Base-by-base conservation (phyloP, 2,888 invertebrate genomes). In the Diarsia dahlii region DNA sequence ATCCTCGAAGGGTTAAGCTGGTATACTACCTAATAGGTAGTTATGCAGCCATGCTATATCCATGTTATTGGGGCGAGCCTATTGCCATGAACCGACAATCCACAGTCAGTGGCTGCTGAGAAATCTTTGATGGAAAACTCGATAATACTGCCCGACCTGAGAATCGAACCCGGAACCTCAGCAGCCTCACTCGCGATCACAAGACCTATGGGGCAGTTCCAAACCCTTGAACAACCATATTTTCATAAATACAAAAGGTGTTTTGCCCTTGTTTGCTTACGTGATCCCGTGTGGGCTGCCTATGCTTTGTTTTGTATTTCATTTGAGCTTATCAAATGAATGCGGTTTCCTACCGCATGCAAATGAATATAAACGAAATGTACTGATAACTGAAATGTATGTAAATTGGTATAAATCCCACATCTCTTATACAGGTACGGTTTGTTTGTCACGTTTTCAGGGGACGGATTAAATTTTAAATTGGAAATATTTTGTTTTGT, bases 391-490 rank as follows among this genome's bases (percentile, higher is more conserved):
- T 69, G 23, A 77, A 74, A 70, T 73, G 71, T 82, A 82, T 85
- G 80, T 76, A 85, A 78, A 85, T 85, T 65, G 64, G 39, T 78
- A 81, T 72, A 77, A 72, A 86, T 75, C 76, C 71, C 34, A 56
- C 52, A 70, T 78, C 65, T 70, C 65, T 39, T 72, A 60, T 64
- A 76, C 76, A 71, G 62, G 48, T 74, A 54, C 69, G 50, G 82
- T 80, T 81, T 83, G 74, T 85, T 82, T 87, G 88, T 82, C 86
- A 86, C 78, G 80, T 83, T 86, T 80, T 62, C 64, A 58, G 58
- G 45, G 71, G 56, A 54, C 50, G 76, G 78, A 81, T 81, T 84
- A 87, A 82, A 87, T 87, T 85, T 81, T 76, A 84, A 85, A 87
- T 88, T 88, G 84, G 79, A 82, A 84, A 87, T 86, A 78, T 84